A percentile compares a stretch with the other conserved stretches of the same genome.
These are phyloP conservation scores for Deilephila elpenor DNA, from an alignment of 2,888 invertebrate genomes.

Conservation along the genomic window DNA sequence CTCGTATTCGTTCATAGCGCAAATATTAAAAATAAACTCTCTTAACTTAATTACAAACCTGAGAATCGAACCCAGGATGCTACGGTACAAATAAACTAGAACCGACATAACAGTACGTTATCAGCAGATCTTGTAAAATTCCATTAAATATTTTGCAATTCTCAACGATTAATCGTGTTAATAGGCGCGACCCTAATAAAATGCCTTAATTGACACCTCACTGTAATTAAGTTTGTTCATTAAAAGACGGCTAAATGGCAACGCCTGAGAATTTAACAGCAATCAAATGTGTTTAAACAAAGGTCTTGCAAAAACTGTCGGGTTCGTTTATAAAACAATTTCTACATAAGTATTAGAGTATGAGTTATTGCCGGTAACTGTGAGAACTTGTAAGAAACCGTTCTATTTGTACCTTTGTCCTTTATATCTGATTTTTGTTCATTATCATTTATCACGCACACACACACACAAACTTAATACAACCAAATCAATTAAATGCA, in stretches of 20 bases:
- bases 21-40: too few relatives aligned
- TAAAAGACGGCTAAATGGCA: slow-evolving; percentile 27
- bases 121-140: slow-evolving; percentile 7
- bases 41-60: too few relatives aligned
- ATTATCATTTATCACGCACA: too few relatives aligned
- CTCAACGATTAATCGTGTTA: slow-evolving; percentile 8
- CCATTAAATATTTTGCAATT: slow-evolving; percentile 1
- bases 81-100: not conserved
- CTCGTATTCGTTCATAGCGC: too few relatives aligned
- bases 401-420: not conserved
- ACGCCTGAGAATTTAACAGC: slow-evolving; percentile 28
- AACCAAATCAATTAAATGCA: too few relatives aligned
- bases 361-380: slow-evolving; percentile 18
- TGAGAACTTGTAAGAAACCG: slow-evolving; percentile 12
- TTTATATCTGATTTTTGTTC: not conserved
- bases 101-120: not conserved
- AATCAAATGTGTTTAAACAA: slow-evolving; percentile 29
- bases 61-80: too few relatives aligned
- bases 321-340: slow-evolving; percentile 17
- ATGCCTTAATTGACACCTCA: slow-evolving; percentile 26
- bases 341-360: slow-evolving; percentile 9
- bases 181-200: slow-evolving; percentile 25
- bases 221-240: slow-evolving; percentile 28
- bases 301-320: slow-evolving; percentile 25
- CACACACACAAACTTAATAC: too few relatives aligned